Conservation (phyloP, 2,797 vertebrate genomes). For the Sitta carolinensis region DNA sequence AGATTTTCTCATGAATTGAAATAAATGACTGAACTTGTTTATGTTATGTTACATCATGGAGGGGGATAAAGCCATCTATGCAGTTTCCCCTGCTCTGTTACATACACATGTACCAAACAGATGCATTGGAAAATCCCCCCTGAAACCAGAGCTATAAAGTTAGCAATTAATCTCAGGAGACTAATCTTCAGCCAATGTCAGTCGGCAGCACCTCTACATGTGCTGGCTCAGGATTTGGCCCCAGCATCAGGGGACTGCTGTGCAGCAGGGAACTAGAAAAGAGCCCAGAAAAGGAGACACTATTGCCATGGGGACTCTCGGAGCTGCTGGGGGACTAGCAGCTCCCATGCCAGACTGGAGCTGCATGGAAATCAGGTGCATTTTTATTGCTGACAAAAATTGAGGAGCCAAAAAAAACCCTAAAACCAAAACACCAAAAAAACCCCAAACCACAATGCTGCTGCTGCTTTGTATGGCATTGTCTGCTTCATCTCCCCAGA, state of each 20-base stretch:
- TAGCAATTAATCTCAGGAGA: not conserved
- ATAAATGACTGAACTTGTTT: not conserved
- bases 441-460: not conserved
- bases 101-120: not conserved
- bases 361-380: not conserved
- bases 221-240: not conserved
- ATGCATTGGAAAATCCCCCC: not conserved
- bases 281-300: not conserved
- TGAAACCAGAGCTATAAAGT: not conserved
- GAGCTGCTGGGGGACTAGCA: not conserved
- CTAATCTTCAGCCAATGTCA: not conserved
- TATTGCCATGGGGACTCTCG: rapidly evolving
- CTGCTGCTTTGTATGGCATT: not conserved
- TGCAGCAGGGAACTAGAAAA: not conserved
- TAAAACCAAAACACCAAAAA: too few species aligned
- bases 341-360: not conserved
- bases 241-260: not conserved
- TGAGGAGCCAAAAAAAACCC: not conserved
- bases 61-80: not conserved
- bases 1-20: not conserved
- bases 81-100: not conserved
- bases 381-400: not conserved
- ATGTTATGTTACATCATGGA: not conserved
- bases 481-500: not conserved
- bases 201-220: not conserved